phyloP scores from a whole-genome alignment of 2,113 vertebrate species.

The Callospermophilus lateralis region DNA sequence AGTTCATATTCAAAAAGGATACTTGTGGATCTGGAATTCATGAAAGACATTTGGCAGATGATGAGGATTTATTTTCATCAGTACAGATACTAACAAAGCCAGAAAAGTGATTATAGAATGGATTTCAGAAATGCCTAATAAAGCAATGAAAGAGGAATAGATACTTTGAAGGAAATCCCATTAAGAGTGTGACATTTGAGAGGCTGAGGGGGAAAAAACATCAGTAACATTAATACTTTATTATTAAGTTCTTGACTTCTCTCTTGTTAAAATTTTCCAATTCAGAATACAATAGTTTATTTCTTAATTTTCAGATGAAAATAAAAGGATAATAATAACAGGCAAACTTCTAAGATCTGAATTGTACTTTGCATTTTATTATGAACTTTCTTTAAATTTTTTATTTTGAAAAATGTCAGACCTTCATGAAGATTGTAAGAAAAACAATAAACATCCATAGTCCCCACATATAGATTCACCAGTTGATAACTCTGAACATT shows the following conservation, averaged over 20 bases:
- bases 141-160: neutral
- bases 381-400: conserved; percentile 29
- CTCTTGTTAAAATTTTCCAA: neutral
- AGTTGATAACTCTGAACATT: neutral
- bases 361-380: conserved; percentile 14
- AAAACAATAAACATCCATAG: neutral
- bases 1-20: neutral
- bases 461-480: neutral
- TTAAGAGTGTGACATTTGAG: neutral
- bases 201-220: neutral
- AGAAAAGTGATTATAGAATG: neutral
- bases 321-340: neutral
- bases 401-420: conserved; percentile 12
- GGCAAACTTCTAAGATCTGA: neutral
- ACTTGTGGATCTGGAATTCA: neutral
- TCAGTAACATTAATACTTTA: neutral
- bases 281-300: neutral
- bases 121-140: conserved; percentile 4
- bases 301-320: neutral
- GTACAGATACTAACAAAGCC: neutral
- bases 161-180: neutral
- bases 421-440: neutral
- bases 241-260: conserved; percentile 4
- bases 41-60: neutral
- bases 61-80: neutral